Evolutionary conservation across 2,113 vertebrate species (phyloP).

Genomic region (Henicopernis longicauda): DNA sequence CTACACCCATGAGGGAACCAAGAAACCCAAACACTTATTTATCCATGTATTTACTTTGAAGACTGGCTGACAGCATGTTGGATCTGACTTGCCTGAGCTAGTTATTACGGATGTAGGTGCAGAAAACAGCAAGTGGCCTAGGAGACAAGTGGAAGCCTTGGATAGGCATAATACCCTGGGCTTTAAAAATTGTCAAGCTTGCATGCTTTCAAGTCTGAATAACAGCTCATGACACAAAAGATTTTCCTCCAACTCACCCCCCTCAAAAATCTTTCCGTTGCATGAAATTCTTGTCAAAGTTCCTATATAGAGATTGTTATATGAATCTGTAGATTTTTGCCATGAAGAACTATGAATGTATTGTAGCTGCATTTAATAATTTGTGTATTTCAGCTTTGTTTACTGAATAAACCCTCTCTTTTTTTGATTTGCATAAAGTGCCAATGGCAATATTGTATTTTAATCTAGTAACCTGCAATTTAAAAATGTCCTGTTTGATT

Average conservation of each 20-base stretch:
- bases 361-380: neutral
- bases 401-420: neutral
- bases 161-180: neutral
- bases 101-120: neutral
- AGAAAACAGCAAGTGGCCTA: neutral
- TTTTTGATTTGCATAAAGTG: neutral
- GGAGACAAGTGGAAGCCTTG: neutral
- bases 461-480: neutral
- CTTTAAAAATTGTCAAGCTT: neutral
- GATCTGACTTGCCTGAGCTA: neutral
- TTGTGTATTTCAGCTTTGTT: neutral
- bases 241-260: neutral
- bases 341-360: neutral
- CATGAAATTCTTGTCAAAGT: neutral
- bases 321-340: neutral
- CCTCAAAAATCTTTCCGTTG: neutral
- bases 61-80: neutral
- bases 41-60: neutral
- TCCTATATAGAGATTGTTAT: neutral
- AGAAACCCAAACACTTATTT: neutral
- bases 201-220: neutral
- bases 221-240: neutral
- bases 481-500: neutral
- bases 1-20: neutral
- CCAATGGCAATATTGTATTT: neutral